Base-by-base conservation (phyloP, 2,888 invertebrate species). In the Pinctada fucata region DNA sequence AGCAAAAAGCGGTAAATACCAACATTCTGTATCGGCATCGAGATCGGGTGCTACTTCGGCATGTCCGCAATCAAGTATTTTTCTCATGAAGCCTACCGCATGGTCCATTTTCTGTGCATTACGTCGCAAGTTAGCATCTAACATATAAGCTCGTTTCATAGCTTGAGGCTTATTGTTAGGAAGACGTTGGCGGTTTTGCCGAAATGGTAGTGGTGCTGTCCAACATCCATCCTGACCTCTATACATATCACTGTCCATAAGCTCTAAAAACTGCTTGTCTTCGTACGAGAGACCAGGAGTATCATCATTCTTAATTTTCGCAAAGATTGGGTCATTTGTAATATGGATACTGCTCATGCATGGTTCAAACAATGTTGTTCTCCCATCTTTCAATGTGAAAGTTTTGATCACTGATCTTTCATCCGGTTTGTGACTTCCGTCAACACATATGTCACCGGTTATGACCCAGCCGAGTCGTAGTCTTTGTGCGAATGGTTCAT, bases 201-300 rank as follows among this genome's bases (percentile, higher is more conserved):
- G 3, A 13, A 68, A 68, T 4, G 68, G 68, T 47, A 68, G 47
- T 3, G 68, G 68, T 10, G 68, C 48, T 5, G 5, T 31, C 68
- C 68, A 68, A 5, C 5, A 5, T 47, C 68, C 47, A 47, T 74
- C 31, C 69, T 13, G 8, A 3, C 47, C 65, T 72, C 45, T 47
- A 4, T 31, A 13, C 4, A 67, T 45, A 58, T 70, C 10, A 48
- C 73, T n/a, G 2, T 72, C 68, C 65, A 79, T 71, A 49, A 66
- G 63, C 31, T 49, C 2, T 2, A 78, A 63, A 50, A 78, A 78
- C n/a, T 45, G 16, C 6, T 52, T 31, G 66, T 76, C 79, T 47
- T 79, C 79, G 8, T 66, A n/a, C 8, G 79, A 79, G 13, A 31
- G 4, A 3, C 75, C 65, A 5, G 31, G 51, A 5, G 50, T 68